Base-by-base conservation (phyloP, 2,797 vertebrate species). In the Lagodon rhomboides region DNA sequence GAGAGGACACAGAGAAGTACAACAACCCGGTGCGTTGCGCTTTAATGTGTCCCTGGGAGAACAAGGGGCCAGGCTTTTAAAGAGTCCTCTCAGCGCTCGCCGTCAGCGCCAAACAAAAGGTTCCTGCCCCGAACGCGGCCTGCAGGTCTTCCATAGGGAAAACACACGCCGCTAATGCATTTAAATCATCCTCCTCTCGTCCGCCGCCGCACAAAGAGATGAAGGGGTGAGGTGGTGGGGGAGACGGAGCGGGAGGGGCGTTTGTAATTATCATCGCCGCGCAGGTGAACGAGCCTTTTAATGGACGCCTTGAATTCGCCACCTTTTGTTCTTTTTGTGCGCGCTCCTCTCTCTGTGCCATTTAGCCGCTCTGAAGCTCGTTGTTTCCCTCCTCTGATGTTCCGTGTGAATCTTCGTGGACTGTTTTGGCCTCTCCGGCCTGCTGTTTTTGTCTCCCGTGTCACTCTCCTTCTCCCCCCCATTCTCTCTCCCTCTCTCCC, bases 151-250 rank as follows among this genome's bases (percentile, higher is more conserved):
- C 91, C 90, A 85, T 74, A 75, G 88, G 89, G 92, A 91, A 83
- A 89, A 91, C 88, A 82, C 79, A 62, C 68, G 63, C 80, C 2
- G 66, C 83, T 94, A 93, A 95, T 92, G 92, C 93, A 93, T 92
- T 92, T 89, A 93, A 94, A 94, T 86, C 77, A 91, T 67, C 73
- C 83, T 66, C 80, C 85, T 87, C 6, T 84, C 46, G 62, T 85
- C 91, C 64, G 75, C 75, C 56, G 77, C 69, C 75, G 23, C 86
- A 89, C 83, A 91, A 87, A 91, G 85, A 80, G 84, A 79, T 80
- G 77, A 76, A 65, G 65, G 23, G 79, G 20, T 81, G 88, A 82
- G 75, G 56, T 60, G 46, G 58, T 60, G 46, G 58, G 74, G 63
- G 67, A 49, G 80, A 50, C 63, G 30, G 75, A 70, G 77, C 74